Conservation (phyloP, 2,797 vertebrate genomes). For the Myripristis jacobus region DNA sequence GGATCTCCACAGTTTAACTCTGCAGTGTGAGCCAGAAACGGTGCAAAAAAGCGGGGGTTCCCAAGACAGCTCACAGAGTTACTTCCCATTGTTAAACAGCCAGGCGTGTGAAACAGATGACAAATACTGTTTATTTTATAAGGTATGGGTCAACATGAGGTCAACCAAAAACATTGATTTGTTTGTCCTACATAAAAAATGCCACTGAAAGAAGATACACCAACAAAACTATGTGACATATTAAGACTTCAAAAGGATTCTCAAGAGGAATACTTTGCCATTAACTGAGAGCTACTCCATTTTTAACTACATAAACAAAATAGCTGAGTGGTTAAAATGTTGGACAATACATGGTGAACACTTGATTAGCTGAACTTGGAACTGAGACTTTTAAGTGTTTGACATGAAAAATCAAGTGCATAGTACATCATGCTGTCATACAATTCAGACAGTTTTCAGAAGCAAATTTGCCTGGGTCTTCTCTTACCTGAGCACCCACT, state of each 20-base stretch:
- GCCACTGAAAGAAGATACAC: not conserved
- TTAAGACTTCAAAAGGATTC: not conserved
- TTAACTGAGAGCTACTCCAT: not conserved
- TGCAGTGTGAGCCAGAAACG: constrained; percentile 39
- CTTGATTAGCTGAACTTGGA: constrained; percentile 24
- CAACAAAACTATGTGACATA: constrained; percentile 1
- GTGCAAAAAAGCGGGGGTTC: constrained; percentile 11
- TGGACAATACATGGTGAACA: constrained; percentile 14
- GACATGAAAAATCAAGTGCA: constrained; percentile 13
- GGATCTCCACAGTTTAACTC: constrained; percentile 57
- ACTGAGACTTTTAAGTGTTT: constrained; percentile 22
- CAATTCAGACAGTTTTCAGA: constrained; percentile 1
- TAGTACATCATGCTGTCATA: constrained; percentile 26
- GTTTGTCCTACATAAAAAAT: not conserved
- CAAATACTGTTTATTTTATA: not conserved
- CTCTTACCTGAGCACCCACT: constrained; percentile 81
- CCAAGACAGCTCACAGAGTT: constrained; percentile 31
- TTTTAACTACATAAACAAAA: not conserved
- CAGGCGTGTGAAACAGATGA: constrained; percentile 14
- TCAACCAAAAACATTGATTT: not conserved
- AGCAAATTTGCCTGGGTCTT: not conserved
- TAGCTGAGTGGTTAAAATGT: constrained; percentile 14
- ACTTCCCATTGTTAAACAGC: constrained; percentile 34
- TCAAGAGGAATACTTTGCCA: not conserved
- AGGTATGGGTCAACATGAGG: not conserved